These are phyloP conservation scores for Meteorus cinctellus DNA, from an alignment of 2,888 invertebrate genomes.

Conservation along the genomic window DNA sequence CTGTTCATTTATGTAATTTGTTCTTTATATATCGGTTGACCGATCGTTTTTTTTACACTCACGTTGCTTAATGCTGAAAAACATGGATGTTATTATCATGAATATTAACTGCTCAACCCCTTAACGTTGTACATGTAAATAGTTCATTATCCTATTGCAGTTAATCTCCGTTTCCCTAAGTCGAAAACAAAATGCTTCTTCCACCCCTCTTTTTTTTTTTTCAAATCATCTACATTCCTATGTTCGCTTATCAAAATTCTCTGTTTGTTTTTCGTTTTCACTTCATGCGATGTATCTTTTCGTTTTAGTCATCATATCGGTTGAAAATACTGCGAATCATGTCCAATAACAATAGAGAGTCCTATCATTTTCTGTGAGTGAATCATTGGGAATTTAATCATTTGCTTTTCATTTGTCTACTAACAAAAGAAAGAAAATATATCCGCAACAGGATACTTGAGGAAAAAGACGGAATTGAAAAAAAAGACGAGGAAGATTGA, in stretches of 20 bases:
- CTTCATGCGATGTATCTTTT: background rate
- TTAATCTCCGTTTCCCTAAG: background rate
- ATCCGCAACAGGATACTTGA: background rate
- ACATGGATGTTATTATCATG: conserved; percentile 1
- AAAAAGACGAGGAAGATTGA: too few species aligned
- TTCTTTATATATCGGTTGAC: background rate
- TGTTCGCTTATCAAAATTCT: background rate
- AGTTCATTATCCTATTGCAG: conserved; percentile 12
- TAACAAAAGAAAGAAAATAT: conserved; percentile 49
- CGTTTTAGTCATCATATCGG: background rate
- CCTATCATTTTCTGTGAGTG: conserved; percentile 10
- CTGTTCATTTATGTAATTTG: conserved; percentile 5
- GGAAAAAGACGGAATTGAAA: too few species aligned
- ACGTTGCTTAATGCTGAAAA: background rate
- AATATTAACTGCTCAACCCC: conserved; percentile 1
- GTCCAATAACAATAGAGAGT: background rate
- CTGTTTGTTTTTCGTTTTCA: background rate
- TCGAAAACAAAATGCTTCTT: background rate
- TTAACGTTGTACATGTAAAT: conserved; percentile 20
- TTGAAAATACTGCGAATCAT: conserved; percentile 14
- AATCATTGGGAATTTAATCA: conserved; percentile 18
- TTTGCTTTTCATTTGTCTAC: conserved; percentile 33
- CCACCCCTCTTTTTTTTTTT: background rate
- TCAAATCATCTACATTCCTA: conserved; percentile 11
- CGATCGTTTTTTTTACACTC: conserved; percentile 6